phyloP scores from a whole-genome alignment of 2,797 vertebrate species.

The Heliangelus exortis region DNA sequence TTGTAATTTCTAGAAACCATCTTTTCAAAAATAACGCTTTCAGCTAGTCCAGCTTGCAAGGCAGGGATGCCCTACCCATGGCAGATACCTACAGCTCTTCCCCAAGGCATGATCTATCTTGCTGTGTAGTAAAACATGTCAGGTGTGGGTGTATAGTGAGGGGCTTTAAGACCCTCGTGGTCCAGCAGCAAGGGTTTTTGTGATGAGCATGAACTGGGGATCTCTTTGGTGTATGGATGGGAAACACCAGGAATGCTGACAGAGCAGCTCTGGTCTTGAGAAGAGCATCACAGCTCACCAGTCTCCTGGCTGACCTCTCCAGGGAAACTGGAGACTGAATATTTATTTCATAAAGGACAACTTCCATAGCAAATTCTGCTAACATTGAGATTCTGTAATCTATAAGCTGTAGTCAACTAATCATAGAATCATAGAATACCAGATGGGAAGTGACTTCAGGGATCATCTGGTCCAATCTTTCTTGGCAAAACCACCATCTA shows the following conservation, averaged over 20 bases:
- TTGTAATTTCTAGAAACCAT: neutral
- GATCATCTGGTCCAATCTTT: too few relatives aligned
- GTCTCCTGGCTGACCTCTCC: neutral
- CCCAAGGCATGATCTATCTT: neutral
- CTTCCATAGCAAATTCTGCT: neutral
- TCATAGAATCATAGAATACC: too few relatives aligned
- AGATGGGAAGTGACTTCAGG: too few relatives aligned
- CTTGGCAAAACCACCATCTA: too few relatives aligned
- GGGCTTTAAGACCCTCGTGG: neutral
- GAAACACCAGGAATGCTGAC: fast-evolving
- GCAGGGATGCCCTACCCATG: neutral
- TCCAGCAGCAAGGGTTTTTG: neutral
- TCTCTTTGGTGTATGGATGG: neutral
- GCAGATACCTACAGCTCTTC: neutral
- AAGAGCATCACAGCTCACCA: fast-evolving
- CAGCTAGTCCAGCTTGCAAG: neutral
- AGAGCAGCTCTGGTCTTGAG: neutral
- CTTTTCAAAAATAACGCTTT: neutral
- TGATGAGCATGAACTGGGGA: neutral
- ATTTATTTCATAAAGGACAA: neutral
- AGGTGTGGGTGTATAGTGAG: fast-evolving
- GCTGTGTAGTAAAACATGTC: neutral
- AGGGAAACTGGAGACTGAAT: neutral
- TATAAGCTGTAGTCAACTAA: neutral
- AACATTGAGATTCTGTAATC: neutral